Evolutionary conservation across 2,888 invertebrate genomes (phyloP).

Genomic region (Protonemura montana): DNA sequence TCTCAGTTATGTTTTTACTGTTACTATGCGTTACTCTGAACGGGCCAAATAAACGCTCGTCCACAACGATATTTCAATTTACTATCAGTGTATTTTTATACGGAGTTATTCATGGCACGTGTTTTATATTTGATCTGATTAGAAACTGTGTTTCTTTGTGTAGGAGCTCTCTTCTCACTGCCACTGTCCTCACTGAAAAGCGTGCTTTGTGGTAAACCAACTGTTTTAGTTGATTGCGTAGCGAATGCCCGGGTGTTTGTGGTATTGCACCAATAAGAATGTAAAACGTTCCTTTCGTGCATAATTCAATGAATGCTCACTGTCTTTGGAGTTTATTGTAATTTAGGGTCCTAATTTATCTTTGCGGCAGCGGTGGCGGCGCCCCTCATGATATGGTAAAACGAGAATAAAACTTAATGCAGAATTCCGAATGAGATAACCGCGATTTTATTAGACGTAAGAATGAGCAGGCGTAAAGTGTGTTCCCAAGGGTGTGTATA

Average conservation of each 20-base stretch:
- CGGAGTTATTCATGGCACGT: background rate
- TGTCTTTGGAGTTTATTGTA: background rate
- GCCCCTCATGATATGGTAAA: background rate
- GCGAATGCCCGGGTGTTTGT: background rate
- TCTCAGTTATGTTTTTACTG: slow-evolving; percentile 7
- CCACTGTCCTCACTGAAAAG: background rate
- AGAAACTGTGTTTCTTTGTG: background rate
- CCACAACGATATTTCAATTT: slow-evolving; percentile 29
- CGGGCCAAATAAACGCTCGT: slow-evolving; percentile 8
- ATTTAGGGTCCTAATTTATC: background rate
- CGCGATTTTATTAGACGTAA: background rate
- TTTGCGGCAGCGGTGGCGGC: background rate
- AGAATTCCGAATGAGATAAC: slow-evolving; percentile 4
- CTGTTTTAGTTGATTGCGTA: background rate
- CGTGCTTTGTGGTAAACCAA: background rate
- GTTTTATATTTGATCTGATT: slow-evolving; percentile 12
- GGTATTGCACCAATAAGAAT: slow-evolving; percentile 4
- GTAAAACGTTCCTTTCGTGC: background rate
- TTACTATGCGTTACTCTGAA: background rate
- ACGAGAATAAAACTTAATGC: background rate
- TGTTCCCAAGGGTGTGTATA: too few relatives aligned
- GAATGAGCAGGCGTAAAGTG: background rate
- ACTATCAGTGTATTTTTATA: slow-evolving; percentile 13
- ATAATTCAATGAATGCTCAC: slow-evolving; percentile 2
- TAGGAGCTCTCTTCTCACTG: background rate